Percentiles rank a stretch among this genome's conserved stretches.
phyloP scores from a whole-genome alignment of 2,888 invertebrate genomes.

The Drosophila neotestacea region DNA sequence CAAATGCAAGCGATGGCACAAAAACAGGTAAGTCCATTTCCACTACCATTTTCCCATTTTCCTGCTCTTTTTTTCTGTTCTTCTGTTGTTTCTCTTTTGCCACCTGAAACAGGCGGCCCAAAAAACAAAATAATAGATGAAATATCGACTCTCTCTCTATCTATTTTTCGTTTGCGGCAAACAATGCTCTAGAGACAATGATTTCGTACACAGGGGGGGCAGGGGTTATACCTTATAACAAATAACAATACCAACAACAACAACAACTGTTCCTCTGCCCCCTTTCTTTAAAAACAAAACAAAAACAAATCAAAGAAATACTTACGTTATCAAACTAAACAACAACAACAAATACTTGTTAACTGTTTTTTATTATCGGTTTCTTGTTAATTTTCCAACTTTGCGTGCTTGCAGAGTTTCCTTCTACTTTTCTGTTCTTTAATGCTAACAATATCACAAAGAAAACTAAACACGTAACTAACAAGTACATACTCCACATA shows the following conservation, averaged over 20 bases:
- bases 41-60: slow-evolving; percentile 8
- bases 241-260: slow-evolving; percentile 24
- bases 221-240: not conserved
- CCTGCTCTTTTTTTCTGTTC: slow-evolving; percentile 7
- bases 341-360: slow-evolving; percentile 25
- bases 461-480: not conserved
- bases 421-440: not conserved
- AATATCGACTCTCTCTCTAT: slow-evolving; percentile 37
- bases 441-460: slow-evolving; percentile 20
- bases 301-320: slow-evolving; percentile 44
- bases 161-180: slow-evolving; percentile 61
- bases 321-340: slow-evolving; percentile 49
- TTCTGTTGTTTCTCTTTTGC: slow-evolving; percentile 17
- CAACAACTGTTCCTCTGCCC: slow-evolving; percentile 24
- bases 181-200: slow-evolving; percentile 81
- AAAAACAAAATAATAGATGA: not conserved
- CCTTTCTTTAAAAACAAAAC: slow-evolving; percentile 15
- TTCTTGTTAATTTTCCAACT: slow-evolving; percentile 18
- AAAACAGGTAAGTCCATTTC: slow-evolving; percentile 91
- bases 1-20: slow-evolving; percentile 98
- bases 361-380: slow-evolving; percentile 21
- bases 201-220: slow-evolving; percentile 68
- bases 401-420: slow-evolving; percentile 28
- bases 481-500: slow-evolving; percentile 9
- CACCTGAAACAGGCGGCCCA: slow-evolving; percentile 25